Conservation (phyloP, 35 echinoderm and acorn worm species). For the Heliocidaris tuberculata region DNA sequence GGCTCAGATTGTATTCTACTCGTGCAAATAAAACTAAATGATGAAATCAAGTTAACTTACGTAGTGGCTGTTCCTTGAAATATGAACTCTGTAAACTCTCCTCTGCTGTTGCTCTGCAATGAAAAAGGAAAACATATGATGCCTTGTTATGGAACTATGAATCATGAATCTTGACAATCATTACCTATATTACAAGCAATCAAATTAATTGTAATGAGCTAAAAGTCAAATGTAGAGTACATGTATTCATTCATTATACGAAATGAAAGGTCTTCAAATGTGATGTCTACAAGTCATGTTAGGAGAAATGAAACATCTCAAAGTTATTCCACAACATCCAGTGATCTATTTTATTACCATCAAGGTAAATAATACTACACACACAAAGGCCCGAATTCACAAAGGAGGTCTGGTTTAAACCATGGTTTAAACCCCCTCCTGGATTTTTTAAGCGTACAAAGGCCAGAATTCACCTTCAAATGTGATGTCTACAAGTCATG, state of each 20-base stretch:
- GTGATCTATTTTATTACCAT: background rate
- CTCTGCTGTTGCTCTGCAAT: conserved; percentile 86
- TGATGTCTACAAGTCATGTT: background rate
- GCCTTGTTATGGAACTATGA: background rate
- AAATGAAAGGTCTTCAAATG: background rate
- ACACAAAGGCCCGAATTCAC: too few relatives aligned
- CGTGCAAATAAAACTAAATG: background rate
- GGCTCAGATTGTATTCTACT: background rate
- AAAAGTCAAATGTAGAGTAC: background rate
- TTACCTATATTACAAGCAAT: background rate
- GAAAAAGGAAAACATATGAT: conserved; percentile 21
- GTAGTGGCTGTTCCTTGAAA: conserved; percentile 91
- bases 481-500: background rate
- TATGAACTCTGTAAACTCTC: conserved; percentile 87
- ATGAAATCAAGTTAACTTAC: conserved; percentile 66
- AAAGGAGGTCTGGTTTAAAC: too few relatives aligned
- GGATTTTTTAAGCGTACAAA: too few relatives aligned
- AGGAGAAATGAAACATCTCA: background rate
- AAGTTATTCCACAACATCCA: background rate
- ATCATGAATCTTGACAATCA: too few relatives aligned
- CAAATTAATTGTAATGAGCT: background rate
- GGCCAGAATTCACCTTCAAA: too few relatives aligned
- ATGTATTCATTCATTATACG: background rate
- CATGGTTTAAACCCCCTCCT: too few relatives aligned
- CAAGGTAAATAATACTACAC: background rate